Conservation (phyloP, 23 tunicate genomes). For the Pegea sp. region DNA sequence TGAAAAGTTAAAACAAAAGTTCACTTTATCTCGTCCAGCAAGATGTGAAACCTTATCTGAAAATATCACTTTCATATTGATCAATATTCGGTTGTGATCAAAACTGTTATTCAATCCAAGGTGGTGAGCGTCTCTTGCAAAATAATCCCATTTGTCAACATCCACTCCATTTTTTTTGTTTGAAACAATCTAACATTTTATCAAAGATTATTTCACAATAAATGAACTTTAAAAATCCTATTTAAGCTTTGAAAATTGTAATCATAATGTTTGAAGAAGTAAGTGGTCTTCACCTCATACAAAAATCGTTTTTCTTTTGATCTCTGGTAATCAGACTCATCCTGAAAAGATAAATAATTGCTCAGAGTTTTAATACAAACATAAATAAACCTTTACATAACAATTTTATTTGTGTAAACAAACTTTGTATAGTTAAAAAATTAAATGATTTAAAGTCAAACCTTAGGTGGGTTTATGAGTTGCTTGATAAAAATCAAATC, state of each 20-base stretch:
- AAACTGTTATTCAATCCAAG: constrained; percentile 59
- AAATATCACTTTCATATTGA: constrained; percentile 20
- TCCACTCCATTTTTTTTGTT: constrained; percentile 53
- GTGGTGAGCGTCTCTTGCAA: constrained; percentile 81
- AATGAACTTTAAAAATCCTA: background rate
- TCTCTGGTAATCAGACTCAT: constrained; percentile 8
- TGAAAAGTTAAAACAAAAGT: background rate
- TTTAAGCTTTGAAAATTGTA: background rate
- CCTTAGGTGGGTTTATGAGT: constrained; percentile 10
- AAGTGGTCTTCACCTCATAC: constrained; percentile 14
- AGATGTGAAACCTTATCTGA: constrained; percentile 26
- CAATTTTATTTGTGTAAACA: no score
- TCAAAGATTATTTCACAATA: no score
- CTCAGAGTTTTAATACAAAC: background rate
- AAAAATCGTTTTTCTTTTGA: constrained; percentile 26
- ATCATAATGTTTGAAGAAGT: background rate
- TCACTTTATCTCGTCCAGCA: constrained; percentile 49
- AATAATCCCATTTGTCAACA: constrained; percentile 91
- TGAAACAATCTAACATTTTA: constrained; percentile 20
- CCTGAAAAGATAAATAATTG: no score
- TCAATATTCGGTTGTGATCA: constrained; percentile 56
- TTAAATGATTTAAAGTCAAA: no score
- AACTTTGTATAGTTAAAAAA: no score
- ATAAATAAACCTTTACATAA: no score
- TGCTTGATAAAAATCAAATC: constrained; percentile 42